Conservation (phyloP, 1,140 invertebrate genomes). For the Brachionus rubens region DNA sequence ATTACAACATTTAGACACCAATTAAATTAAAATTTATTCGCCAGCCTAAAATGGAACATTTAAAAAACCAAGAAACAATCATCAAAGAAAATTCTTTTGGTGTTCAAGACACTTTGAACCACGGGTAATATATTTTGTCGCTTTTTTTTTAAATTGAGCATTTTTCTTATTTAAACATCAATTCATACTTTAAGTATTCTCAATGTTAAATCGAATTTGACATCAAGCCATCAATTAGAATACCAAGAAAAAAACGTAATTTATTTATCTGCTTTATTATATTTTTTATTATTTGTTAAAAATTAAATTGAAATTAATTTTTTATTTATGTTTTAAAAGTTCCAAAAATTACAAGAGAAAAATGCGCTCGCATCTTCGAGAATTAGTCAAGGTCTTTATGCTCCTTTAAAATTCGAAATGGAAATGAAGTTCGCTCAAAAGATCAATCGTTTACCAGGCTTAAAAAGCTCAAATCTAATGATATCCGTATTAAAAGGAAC, state of each 20-base stretch:
- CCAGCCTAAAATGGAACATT: background rate
- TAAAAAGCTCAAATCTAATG: slow-evolving; percentile 41
- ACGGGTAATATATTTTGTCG: slow-evolving; percentile 27
- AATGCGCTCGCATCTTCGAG: background rate
- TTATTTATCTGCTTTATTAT: background rate
- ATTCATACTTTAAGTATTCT: slow-evolving; percentile 16
- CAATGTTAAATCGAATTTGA: slow-evolving; percentile 2
- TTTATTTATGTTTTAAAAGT: background rate
- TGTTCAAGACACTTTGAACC: slow-evolving; percentile 20
- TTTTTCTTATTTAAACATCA: too few relatives aligned
- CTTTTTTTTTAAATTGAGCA: too few relatives aligned
- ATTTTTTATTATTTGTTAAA: too few relatives aligned
- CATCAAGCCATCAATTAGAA: background rate
- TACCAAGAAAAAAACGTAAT: slow-evolving; percentile 40
- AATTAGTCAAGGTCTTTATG: slow-evolving; percentile 17
- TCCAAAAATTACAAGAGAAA: background rate
- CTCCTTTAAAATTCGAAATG: slow-evolving; percentile 31
- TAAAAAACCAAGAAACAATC: too few relatives aligned
- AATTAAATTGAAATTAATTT: background rate
- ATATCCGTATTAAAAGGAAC: slow-evolving; percentile 9
- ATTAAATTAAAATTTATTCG: too few relatives aligned
- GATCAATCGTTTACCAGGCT: slow-evolving; percentile 21
- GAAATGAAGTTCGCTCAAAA: slow-evolving; percentile 26
- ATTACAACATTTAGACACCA: background rate
- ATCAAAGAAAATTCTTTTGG: slow-evolving; percentile 43